Evolutionary conservation across 2,888 invertebrate species (phyloP), one percentile per base, ranked within the genome.

Genomic region (Suillia variegata): DNA sequence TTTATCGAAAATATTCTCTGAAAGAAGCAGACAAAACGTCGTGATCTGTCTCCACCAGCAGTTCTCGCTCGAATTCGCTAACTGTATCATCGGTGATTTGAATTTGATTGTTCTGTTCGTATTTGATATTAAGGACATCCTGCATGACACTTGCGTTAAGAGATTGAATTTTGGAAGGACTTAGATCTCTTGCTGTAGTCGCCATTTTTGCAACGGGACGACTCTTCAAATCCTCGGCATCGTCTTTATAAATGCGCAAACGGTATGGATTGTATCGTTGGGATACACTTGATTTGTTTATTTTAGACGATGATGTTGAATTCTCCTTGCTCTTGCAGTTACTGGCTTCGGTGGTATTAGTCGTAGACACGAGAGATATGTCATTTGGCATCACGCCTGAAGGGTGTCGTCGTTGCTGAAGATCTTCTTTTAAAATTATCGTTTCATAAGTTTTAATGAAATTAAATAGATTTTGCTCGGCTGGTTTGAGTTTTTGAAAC

Each of bases 261-360:
- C 64, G 64, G 53, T 42, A 64, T 1, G 59, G 59, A 62, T 64
- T 62, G 13, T n/a, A n/a, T n/a, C n/a, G n/a, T n/a, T n/a, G n/a
- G n/a, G n/a, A n/a, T n/a, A n/a, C n/a, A n/a, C n/a, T n/a, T n/a
- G n/a, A n/a, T n/a, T n/a, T n/a, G n/a, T n/a, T n/a, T n/a, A n/a
- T n/a, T n/a, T n/a, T n/a, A n/a, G n/a, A n/a, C n/a, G n/a, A n/a
- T n/a, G n/a, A n/a, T n/a, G n/a, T n/a, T n/a, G n/a, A n/a, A n/a
- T n/a, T n/a, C n/a, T n/a, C n/a, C n/a, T n/a, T n/a, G n/a, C n/a
- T n/a, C n/a, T n/a, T n/a, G n/a, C n/a, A n/a, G n/a, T n/a, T n/a
- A n/a, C n/a, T n/a, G n/a, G n/a, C n/a, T n/a, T n/a, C n/a, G n/a
- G n/a, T n/a, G n/a, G n/a, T n/a, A n/a, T n/a, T n/a, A n/a, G n/a